These are phyloP conservation scores for Amphiprion clarkii DNA, from an alignment of 2,797 vertebrate genomes.

Conservation along the genomic window DNA sequence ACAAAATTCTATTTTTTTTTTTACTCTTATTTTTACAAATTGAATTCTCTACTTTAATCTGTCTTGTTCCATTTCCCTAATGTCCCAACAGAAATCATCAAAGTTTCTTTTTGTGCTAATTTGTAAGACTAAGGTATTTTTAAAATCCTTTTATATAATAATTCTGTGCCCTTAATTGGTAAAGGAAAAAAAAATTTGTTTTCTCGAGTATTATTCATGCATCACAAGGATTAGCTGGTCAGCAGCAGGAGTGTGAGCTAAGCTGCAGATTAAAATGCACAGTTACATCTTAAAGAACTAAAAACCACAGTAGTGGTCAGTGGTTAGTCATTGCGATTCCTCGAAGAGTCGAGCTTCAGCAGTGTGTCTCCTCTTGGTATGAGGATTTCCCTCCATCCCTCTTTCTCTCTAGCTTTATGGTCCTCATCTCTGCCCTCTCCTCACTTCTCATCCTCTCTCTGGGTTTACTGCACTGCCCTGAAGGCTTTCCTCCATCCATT, in stretches of 20 bases:
- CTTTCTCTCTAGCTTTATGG: conserved; percentile 31
- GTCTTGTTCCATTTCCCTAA: neutral
- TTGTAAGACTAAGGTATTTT: neutral
- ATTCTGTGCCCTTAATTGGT: conserved; percentile 20
- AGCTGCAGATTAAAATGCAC: conserved; percentile 37
- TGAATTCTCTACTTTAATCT: neutral
- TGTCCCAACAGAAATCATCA: neutral
- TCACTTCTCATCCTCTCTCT: conserved; percentile 53
- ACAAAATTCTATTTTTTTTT: neutral
- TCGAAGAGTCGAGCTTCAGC: conserved; percentile 3
- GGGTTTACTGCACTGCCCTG: conserved; percentile 40
- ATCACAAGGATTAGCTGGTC: conserved; percentile 3
- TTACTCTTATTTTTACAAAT: neutral
- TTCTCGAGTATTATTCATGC: conserved; percentile 9
- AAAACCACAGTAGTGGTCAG: neutral
- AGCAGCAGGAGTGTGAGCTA: conserved; percentile 10
- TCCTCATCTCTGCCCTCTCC: conserved; percentile 25
- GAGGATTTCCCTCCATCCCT: conserved; percentile 53
- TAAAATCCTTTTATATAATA: neutral
- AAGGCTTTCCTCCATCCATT: conserved; percentile 37
- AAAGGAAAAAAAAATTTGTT: neutral
- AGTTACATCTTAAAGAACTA: conserved; percentile 8
- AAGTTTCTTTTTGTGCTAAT: no score
- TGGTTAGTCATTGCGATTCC: conserved; percentile 9
- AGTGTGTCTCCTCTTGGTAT: conserved; percentile 3